Conservation (phyloP, 2,888 invertebrate species). For the Amblyjoppa fuscipennis region DNA sequence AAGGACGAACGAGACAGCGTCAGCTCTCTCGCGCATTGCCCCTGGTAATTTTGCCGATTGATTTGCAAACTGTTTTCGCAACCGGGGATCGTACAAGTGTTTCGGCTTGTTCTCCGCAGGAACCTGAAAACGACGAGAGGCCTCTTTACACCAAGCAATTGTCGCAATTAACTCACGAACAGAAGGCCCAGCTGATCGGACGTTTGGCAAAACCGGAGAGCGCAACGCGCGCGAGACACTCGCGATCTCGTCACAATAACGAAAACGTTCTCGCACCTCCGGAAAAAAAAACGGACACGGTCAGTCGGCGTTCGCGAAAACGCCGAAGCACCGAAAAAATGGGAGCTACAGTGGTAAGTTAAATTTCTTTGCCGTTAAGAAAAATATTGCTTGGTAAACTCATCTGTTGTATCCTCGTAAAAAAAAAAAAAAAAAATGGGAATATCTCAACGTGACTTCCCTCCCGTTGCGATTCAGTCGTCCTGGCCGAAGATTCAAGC, state of each 20-base stretch:
- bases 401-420: slow-evolving; percentile 5
- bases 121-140: slow-evolving; percentile 81
- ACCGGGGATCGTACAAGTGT: slow-evolving; percentile 1
- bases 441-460: slow-evolving; percentile 55
- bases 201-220: slow-evolving; percentile 80
- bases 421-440: slow-evolving; percentile 36
- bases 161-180: slow-evolving; percentile 80
- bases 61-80: not conserved
- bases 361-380: not conserved
- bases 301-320: slow-evolving; percentile 86
- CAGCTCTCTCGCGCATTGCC: slow-evolving; percentile 57
- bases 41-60: slow-evolving; percentile 56
- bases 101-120: slow-evolving; percentile 71
- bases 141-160: slow-evolving; percentile 80
- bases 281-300: slow-evolving; percentile 84
- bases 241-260: slow-evolving; percentile 78
- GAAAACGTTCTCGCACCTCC: slow-evolving; percentile 81
- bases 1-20: slow-evolving; percentile 55
- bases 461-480: slow-evolving; percentile 76
- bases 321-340: slow-evolving; percentile 88
- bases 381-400: slow-evolving; percentile 5
- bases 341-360: slow-evolving; percentile 88
- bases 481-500: slow-evolving; percentile 80
- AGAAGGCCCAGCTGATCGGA: slow-evolving; percentile 80
- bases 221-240: slow-evolving; percentile 76